Percentiles rank a stretch among this genome's conserved stretches.
Conservation (phyloP, 2,113 vertebrate species). For the Pitta sordida region DNA sequence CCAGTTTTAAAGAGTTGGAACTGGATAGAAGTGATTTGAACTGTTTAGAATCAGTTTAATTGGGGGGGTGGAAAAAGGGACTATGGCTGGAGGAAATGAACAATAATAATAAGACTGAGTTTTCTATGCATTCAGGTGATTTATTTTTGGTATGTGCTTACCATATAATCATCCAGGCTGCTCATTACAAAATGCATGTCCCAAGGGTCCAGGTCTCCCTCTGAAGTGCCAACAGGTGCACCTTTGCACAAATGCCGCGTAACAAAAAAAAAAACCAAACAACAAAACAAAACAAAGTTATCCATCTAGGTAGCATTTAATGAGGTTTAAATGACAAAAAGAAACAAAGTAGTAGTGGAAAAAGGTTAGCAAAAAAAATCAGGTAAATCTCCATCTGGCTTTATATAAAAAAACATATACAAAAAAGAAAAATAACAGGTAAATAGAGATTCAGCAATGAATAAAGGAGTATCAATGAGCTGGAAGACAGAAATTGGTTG, state of each 20-base stretch:
- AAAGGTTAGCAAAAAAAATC: neutral
- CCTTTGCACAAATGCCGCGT: neutral
- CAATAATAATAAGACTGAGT: neutral
- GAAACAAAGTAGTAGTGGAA: neutral
- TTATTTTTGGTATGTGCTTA: neutral
- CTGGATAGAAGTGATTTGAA: neutral
- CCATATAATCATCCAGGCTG: neutral
- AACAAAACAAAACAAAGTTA: too few relatives aligned
- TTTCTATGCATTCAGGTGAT: neutral
- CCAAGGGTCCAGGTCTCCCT: neutral
- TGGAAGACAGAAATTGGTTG: neutral
- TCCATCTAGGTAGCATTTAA: neutral
- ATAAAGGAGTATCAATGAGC: neutral
- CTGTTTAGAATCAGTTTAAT: fast-evolving
- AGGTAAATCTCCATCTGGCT: neutral
- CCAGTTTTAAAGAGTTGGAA: neutral
- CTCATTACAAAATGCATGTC: neutral
- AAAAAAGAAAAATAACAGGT: neutral
- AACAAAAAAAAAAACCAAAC: neutral
- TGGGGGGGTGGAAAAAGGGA: fast-evolving
- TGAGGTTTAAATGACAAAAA: neutral
- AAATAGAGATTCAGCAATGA: neutral
- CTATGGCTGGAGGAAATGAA: neutral
- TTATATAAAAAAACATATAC: too few relatives aligned
- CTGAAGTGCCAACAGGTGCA: conserved; percentile 25